Evolutionary conservation across 2,888 invertebrate genomes (phyloP).

Genomic region (Sarcophaga variegata): DNA sequence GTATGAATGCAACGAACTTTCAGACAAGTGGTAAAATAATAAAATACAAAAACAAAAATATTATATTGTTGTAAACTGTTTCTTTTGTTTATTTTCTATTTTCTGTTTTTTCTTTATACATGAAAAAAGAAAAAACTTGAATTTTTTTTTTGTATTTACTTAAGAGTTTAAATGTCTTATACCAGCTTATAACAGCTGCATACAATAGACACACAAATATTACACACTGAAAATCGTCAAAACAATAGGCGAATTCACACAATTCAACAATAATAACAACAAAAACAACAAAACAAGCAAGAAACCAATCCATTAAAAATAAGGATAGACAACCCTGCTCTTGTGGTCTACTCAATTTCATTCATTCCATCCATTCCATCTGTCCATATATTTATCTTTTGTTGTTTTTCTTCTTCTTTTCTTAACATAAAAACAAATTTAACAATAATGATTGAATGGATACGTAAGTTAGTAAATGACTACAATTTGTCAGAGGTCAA

Average conservation of each 20-base stretch:
- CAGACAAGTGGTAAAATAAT: conserved; percentile 39
- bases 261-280: conserved; percentile 1
- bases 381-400: neutral
- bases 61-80: too few relatives aligned
- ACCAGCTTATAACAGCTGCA: conserved; percentile 49
- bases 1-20: conserved; percentile 62
- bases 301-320: neutral
- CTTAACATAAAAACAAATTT: conserved; percentile 40
- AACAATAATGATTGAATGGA: conserved; percentile 55
- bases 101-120: too few relatives aligned
- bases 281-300: conserved; percentile 21
- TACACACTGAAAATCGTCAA: conserved; percentile 13
- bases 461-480: conserved; percentile 49
- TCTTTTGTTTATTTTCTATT: too few relatives aligned
- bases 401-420: neutral
- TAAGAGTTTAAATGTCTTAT: conserved; percentile 24
- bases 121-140: neutral
- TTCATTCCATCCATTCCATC: neutral
- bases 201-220: neutral
- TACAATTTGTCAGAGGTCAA: conserved; percentile 68
- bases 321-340: conserved; percentile 39
- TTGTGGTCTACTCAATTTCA: conserved; percentile 28
- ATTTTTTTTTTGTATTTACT: neutral
- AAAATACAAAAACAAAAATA: neutral
- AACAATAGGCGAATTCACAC: conserved; percentile 51